Evolutionary conservation across 2,113 vertebrate species (phyloP).

Genomic region (Bos indicus): DNA sequence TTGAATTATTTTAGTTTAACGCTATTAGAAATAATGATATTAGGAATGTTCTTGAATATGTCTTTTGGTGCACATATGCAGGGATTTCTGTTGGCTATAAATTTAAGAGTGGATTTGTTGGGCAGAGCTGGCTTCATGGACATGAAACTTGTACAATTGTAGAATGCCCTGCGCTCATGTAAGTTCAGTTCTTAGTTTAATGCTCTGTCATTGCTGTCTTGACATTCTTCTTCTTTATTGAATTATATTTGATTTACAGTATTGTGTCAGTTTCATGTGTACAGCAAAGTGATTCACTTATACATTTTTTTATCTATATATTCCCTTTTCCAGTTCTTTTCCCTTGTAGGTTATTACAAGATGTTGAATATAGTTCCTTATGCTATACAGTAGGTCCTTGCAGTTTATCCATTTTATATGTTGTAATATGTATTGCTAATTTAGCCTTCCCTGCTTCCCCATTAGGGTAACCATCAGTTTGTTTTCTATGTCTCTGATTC

Average conservation of each 20-base stretch:
- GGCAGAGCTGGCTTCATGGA: neutral
- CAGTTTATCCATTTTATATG: neutral
- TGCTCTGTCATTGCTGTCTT: neutral
- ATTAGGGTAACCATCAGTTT: neutral
- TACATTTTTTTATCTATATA: neutral
- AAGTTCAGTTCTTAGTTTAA: neutral
- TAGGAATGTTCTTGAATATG: neutral
- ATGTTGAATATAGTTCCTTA: neutral
- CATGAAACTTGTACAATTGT: neutral
- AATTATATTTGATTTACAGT: neutral
- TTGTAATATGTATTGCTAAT: neutral
- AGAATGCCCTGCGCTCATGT: neutral
- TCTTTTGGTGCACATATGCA: neutral
- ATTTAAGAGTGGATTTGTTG: neutral
- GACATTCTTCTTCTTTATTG: neutral
- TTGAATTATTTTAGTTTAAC: neutral
- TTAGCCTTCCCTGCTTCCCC: neutral
- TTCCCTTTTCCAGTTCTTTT: neutral
- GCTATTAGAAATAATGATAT: neutral
- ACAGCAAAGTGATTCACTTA: neutral
- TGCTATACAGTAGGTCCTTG: neutral
- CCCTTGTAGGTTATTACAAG: neutral
- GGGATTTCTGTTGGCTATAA: neutral
- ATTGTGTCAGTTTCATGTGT: neutral
- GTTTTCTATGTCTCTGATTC: neutral